Evolutionary conservation across 30 jellyfish, hydroid and myxozoan genomes (phyloP).

Genomic region (Turritopsis dohrnii): DNA sequence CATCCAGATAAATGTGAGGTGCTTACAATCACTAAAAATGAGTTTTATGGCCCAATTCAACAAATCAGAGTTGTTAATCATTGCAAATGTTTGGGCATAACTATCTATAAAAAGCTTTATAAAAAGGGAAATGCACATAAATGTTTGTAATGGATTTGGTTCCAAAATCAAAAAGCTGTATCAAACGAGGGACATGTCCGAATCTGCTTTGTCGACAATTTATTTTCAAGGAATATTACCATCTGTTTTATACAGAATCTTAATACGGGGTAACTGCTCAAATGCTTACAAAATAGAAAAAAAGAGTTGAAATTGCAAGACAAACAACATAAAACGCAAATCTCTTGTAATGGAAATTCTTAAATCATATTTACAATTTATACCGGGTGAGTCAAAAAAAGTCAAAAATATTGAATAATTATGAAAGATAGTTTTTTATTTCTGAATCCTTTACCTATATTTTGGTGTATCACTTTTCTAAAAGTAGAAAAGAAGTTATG

Average conservation of each 20-base stretch:
- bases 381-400: too few relatives aligned
- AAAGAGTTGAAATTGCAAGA: too few relatives aligned
- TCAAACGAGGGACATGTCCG: background rate
- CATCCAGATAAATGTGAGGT: background rate
- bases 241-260: background rate
- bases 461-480: too few relatives aligned
- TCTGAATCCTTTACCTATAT: too few relatives aligned
- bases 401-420: too few relatives aligned
- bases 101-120: background rate
- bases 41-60: background rate
- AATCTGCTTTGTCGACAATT: background rate
- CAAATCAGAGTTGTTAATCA: background rate
- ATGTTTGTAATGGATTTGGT: background rate
- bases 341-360: too few relatives aligned
- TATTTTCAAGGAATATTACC: background rate
- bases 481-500: too few relatives aligned
- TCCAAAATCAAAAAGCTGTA: background rate
- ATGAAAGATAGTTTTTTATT: too few relatives aligned
- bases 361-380: too few relatives aligned
- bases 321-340: too few relatives aligned
- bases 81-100: background rate
- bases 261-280: background rate
- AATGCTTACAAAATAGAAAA: too few relatives aligned
- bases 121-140: background rate
- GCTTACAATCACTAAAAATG: background rate